Evolutionary conservation across 2,888 invertebrate species (phyloP), one percentile per base, ranked within the genome.

Genomic region (Allygus modestus): DNA sequence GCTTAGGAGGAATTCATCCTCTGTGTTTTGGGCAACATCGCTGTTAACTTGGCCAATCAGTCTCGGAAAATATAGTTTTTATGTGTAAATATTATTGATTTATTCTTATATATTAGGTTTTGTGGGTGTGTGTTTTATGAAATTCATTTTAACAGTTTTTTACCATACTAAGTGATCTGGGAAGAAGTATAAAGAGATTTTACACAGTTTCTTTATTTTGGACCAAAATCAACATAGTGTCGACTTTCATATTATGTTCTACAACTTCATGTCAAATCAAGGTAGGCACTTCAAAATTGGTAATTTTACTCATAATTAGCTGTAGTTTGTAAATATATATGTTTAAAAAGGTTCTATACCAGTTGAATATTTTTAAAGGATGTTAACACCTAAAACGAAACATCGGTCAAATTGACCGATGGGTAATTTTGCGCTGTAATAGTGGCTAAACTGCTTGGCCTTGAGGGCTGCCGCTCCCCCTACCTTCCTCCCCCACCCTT

Each of bases 21-120:
- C 12, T 71, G 5, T 71, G 71, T 71, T 71, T 71, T 37, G 71
- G 71, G 5, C 7, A 71, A 7, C 71, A 71, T n/a, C 12, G 37
- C 4, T 71, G 71, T 33, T 71, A 7, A 71, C 2, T 33, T n/a
- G 26, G 11, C 61, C 23, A 7, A 26, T 61, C 5, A 61, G 26
- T 61, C 5, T 61, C 5, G 1, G 20, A 7, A 61, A 61, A 26
- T 61, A 61, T 54, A 11, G 23, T 54, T 54, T 11, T 54, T 54
- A n/a, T n/a, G n/a, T n/a, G n/a, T n/a, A n/a, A n/a, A n/a, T n/a
- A n/a, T n/a, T n/a, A n/a, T n/a, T n/a, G 23, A 20, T 5, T 54
- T 5, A 4, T 9, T 11, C 23, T 54, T 20, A 20, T 54, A 17
- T 54, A 4, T 20, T 17, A 9, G 15, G 54, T 23, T 28, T 61